phyloP scores from a whole-genome alignment of 30 jellyfish, hydroid and myxozoan genomes.

The Sanderia malayensis region DNA sequence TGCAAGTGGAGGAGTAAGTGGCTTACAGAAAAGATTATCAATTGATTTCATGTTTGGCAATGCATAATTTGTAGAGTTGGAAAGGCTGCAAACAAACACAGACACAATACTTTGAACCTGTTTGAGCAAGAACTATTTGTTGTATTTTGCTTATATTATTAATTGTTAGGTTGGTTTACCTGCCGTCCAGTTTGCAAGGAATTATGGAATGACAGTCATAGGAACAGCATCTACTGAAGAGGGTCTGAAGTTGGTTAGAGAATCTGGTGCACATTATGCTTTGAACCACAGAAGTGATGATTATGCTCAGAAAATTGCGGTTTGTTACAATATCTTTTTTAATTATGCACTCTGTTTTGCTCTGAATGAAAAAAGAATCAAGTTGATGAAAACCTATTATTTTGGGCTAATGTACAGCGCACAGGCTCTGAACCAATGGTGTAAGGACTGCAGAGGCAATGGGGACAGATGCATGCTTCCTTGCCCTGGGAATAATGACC shows the following conservation, averaged over 20 bases:
- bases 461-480: too few relatives aligned
- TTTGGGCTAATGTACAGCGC: too few relatives aligned
- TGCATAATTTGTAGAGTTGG: background rate
- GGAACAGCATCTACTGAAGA: conserved; percentile 87
- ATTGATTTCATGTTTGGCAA: background rate
- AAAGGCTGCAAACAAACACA: background rate
- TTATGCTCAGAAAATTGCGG: conserved; percentile 45
- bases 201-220: conserved; percentile 59
- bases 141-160: too few relatives aligned
- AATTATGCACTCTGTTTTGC: too few relatives aligned
- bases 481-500: too few relatives aligned
- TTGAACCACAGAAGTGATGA: conserved; percentile 63
- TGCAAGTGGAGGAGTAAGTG: conserved; percentile 92
- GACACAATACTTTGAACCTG: background rate
- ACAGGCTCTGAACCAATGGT: too few relatives aligned
- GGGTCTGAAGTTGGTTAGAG: conserved; percentile 52
- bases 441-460: too few relatives aligned
- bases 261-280: conserved; percentile 58
- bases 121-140: background rate
- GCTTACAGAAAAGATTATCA: background rate
- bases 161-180: conserved; percentile 91
- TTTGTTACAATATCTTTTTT: too few relatives aligned
- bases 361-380: too few relatives aligned
- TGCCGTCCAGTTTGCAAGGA: conserved; percentile 64
- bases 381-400: too few relatives aligned